Base-by-base conservation (phyloP, 2,113 vertebrate species). In the Ammospiza nelsoni region DNA sequence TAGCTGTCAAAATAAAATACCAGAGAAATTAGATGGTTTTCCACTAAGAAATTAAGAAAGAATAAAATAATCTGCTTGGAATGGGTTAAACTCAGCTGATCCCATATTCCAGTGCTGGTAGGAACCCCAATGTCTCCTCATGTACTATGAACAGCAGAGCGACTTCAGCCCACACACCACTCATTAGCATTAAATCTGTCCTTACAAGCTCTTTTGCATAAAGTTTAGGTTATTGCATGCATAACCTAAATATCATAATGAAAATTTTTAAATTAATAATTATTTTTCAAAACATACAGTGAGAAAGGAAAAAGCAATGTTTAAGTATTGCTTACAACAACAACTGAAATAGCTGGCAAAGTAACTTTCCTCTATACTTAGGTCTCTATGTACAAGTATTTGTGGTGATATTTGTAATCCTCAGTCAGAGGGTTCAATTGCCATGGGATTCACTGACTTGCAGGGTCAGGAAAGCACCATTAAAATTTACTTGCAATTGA, bases 251-350 rank as follows among this genome's bases (percentile, higher is more conserved):
- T 44, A 69, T 11, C 37, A 73, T 2, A 3, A 55, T 2, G 5
- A 68, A 1, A 20, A 4, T 48, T 68, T 68, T 41, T 2, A 12
- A 73, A 51, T 15, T 0, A 33, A 5, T 1, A 43, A 55, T 17
- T 61, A 29, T 66, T 96, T 95, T 66, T 44, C 55, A 86, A 55
- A 27, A 25, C 15, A 18, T 17, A 7, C 6, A 11, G 27, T 22
- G 25, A 95, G 28, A 69, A 79, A 88, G 27, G 29, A 63, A 94
- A 57, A 84, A 27, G 9, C 21, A 46, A 27, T 22, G 19, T n/a
- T 75, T 28, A 65, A 49, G 16, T 49, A 61, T 1, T 68, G 33
- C 25, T 58, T 77, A 57, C 37, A 83, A 59, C 27, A 80, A 31
- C 24, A 72, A 29, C 27, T 49, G 44, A n/a, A 83, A 72, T 1